These are phyloP conservation scores for Hydrotaea cyrtoneurina DNA, from an alignment of 2,888 invertebrate genomes.

Conservation along the genomic window DNA sequence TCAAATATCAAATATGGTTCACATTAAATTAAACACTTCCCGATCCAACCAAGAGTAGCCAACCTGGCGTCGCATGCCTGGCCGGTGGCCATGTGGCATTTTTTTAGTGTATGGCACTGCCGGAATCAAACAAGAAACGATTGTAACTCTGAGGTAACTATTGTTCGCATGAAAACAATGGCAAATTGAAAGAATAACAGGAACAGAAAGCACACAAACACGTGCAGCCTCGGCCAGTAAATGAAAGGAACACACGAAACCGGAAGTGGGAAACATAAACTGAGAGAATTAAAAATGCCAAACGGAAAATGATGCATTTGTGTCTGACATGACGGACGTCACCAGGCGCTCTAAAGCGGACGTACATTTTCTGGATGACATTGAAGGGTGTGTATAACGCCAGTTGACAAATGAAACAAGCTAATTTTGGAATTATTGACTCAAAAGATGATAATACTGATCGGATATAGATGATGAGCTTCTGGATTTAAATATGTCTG, in stretches of 20 bases:
- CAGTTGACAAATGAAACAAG: too few species aligned
- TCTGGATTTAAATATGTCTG: too few species aligned
- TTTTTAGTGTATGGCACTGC: too few species aligned
- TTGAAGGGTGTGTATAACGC: too few species aligned
- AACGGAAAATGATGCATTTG: constrained; percentile 23
- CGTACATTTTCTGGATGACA: not conserved
- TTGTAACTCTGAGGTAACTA: constrained; percentile 8
- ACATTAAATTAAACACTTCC: too few species aligned
- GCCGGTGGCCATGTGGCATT: too few species aligned
- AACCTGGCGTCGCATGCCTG: too few species aligned
- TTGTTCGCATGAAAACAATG: constrained; percentile 6
- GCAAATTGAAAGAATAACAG: constrained; percentile 31
- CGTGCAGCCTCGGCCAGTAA: not conserved
- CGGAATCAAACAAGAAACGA: not conserved
- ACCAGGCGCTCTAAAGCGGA: not conserved
- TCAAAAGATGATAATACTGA: too few species aligned
- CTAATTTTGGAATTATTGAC: too few species aligned
- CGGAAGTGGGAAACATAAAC: constrained; percentile 33
- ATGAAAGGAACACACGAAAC: constrained; percentile 12
- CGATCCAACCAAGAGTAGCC: too few species aligned
- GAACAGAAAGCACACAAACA: constrained; percentile 13
- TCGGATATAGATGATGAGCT: too few species aligned
- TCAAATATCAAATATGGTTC: too few species aligned
- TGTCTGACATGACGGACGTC: not conserved
- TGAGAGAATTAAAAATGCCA: constrained; percentile 31